These are phyloP conservation scores for Laticauda colubrina DNA, from an alignment of 2,113 vertebrate genomes.

Conservation along the genomic window DNA sequence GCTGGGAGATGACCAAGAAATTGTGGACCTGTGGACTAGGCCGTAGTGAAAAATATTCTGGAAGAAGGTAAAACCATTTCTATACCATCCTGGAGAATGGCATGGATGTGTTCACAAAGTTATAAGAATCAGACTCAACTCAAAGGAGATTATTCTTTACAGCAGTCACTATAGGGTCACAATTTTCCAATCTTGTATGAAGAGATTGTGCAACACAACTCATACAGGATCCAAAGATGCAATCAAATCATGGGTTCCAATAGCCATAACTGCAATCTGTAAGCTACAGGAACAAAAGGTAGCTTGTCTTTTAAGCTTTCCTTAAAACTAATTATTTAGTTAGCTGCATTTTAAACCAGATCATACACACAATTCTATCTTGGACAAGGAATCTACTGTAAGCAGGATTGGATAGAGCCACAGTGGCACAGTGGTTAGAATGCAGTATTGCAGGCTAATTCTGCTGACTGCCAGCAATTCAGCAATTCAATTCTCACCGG, in stretches of 20 bases:
- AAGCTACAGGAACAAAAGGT: not conserved
- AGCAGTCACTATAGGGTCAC: not conserved
- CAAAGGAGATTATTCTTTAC: not conserved
- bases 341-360: not conserved
- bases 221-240: not conserved
- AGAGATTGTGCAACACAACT: not conserved
- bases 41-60: not conserved
- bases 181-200: not conserved
- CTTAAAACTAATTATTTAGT: not conserved
- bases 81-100: not conserved
- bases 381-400: not conserved
- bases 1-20: not conserved
- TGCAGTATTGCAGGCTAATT: too few species aligned
- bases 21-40: not conserved
- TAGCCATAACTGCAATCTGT: not conserved
- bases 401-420: not conserved
- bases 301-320: not conserved
- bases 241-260: not conserved
- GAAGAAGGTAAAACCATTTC: not conserved
- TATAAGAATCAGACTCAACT: not conserved
- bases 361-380: not conserved
- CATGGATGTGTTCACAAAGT: not conserved
- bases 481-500: too few species aligned
- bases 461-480: too few species aligned
- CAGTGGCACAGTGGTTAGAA: too few species aligned